A percentile compares a stretch with the other conserved stretches of the same genome.
Evolutionary conservation across 2,113 vertebrate species (phyloP).

Genomic region (Trochalopteron elliotii): DNA sequence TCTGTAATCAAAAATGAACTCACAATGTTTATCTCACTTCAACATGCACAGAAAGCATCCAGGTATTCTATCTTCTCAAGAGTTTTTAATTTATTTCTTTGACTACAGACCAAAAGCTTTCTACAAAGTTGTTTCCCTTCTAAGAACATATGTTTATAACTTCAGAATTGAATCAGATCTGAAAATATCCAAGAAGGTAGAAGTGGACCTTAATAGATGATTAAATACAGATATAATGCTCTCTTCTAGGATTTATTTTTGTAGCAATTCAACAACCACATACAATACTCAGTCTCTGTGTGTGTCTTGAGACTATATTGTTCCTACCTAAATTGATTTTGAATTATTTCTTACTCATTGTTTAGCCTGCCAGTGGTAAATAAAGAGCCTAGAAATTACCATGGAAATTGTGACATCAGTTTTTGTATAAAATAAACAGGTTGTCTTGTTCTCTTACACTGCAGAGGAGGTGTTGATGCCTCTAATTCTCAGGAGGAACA

Average conservation of each 20-base stretch:
- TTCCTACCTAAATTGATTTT: neutral
- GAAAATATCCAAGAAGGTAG: neutral
- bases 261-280: neutral
- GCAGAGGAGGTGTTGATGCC: neutral
- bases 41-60: neutral
- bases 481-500: neutral
- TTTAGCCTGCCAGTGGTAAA: neutral
- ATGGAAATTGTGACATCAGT: neutral
- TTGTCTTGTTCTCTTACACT: neutral
- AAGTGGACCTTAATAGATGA: neutral
- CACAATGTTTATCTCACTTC: neutral
- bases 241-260: neutral
- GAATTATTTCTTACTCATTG: neutral
- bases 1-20: neutral
- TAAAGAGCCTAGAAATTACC: neutral
- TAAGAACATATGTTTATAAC: neutral
- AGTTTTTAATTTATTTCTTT: neutral
- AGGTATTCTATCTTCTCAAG: neutral
- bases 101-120: neutral
- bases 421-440: neutral
- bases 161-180: neutral
- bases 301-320: neutral
- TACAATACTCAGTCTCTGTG: neutral
- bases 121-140: neutral
- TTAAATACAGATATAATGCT: neutral